Evolutionary conservation across 2,888 invertebrate genomes (phyloP), one percentile per base, ranked within the genome.

Genomic region (Nineta flava): DNA sequence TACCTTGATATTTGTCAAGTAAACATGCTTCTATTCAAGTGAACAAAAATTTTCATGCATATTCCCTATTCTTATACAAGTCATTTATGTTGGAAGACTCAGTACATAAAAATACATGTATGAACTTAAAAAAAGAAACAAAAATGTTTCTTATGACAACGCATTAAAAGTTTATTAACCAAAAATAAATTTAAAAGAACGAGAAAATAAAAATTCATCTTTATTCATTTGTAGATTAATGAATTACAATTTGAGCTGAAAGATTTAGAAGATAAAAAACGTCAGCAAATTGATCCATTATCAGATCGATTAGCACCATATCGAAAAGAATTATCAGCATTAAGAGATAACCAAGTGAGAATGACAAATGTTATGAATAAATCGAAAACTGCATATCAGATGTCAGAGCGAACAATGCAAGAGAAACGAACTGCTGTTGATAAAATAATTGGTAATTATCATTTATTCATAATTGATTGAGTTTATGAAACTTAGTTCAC

Each of bases 251-350:
- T 21, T 21, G 48, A 48, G 16, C 19, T 48, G 10, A 16, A 31
- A 26, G 46, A 21, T 0, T 59, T 55, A 43, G 50, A 63, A n/a
- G 57, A 60, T 16, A 62, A 61, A 15, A 61, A 61, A 38, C 58
- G 55, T 1, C 60, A 60, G n/a, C 54, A 59, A 12, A 59, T 59
- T 0, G 61, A 59, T 49, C 53, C 57, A 9, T 50, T 59, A 10
- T 53, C 56, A 12, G 60, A 63, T 12, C 60, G 62, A n/a, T 55
- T 58, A 2, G 55, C 59, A 2, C 63, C 60, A 0, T 59, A 57
- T 41, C 32, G 31, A 26, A 48, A 48, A 48, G 48, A 48, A 48
- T 13, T 41, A 13, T 13, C 48, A 13, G 48, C 48, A 6, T 10
- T 48, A 10, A 38, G n/a, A 10, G 48, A 48, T 6, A 48, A 41